Evolutionary conservation across 1,140 invertebrate species (phyloP).

Genomic region (Diachasma alloeum): DNA sequence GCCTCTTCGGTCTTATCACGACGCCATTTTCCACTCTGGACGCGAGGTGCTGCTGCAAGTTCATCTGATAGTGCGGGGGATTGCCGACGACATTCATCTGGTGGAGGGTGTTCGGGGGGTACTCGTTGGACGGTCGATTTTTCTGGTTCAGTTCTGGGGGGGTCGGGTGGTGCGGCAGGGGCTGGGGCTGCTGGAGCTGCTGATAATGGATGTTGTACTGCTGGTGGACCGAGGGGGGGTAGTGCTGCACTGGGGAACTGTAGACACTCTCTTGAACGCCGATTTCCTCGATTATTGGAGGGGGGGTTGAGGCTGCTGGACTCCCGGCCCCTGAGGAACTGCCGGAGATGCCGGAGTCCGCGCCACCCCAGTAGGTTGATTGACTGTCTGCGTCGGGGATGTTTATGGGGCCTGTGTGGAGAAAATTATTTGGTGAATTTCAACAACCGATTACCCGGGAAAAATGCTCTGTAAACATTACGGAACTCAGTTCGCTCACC

Average conservation of each 20-base stretch:
- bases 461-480: no score
- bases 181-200: slow-evolving; percentile 35
- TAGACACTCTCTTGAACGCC: slow-evolving; percentile 45
- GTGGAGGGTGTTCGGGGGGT: slow-evolving; percentile 4
- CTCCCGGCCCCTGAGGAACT: slow-evolving; percentile 58
- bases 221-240: slow-evolving; percentile 15
- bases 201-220: slow-evolving; percentile 45
- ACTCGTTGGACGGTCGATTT: slow-evolving; percentile 32
- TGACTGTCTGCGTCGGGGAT: slow-evolving; percentile 52
- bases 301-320: slow-evolving; percentile 56
- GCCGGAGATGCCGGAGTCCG: slow-evolving; percentile 59
- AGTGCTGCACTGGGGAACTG: slow-evolving; percentile 1
- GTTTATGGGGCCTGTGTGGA: not conserved
- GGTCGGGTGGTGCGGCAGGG: not conserved
- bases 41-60: slow-evolving; percentile 36
- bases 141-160: slow-evolving; percentile 10
- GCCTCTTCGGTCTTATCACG: slow-evolving; percentile 65
- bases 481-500: no score
- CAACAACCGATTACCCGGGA: no score
- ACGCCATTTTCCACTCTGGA: slow-evolving; percentile 19
- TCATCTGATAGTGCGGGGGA: slow-evolving; percentile 19
- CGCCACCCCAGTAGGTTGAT: slow-evolving; percentile 56
- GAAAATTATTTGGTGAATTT: no score
- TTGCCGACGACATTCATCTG: not conserved
- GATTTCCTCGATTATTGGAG: slow-evolving; percentile 57